phyloP scores from a whole-genome alignment of 1,140 invertebrate species.

The Pseudomyrmex gracilis region DNA sequence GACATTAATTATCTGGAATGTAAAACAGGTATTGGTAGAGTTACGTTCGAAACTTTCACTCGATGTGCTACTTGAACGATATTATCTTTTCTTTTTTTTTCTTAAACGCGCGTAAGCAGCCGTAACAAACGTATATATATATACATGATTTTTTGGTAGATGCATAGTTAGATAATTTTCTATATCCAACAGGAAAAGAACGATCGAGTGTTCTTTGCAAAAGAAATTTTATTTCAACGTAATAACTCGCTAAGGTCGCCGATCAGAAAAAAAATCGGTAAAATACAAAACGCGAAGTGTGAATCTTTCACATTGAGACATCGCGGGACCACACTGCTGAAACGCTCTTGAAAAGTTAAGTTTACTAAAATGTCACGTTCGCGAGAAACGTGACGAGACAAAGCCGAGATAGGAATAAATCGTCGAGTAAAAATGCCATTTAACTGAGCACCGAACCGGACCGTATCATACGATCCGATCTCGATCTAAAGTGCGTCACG shows the following conservation, averaged over 20 bases:
- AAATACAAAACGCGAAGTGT: no score
- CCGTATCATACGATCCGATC: slow-evolving; percentile 67
- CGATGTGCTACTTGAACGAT: slow-evolving; percentile 76
- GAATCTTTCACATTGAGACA: no score
- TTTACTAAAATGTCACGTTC: neutral
- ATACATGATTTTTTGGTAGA: neutral
- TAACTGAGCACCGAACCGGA: slow-evolving; percentile 45
- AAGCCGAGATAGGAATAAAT: slow-evolving; percentile 7
- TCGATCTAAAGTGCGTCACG: slow-evolving; percentile 65
- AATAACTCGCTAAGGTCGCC: neutral
- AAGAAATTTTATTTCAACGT: neutral
- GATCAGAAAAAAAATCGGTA: no score
- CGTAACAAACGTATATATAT: slow-evolving; percentile 32
- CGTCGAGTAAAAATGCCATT: slow-evolving; percentile 35
- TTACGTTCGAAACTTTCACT: slow-evolving; percentile 78
- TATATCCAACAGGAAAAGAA: neutral
- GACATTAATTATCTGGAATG: slow-evolving; percentile 73
- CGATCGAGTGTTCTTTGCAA: neutral
- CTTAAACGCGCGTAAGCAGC: slow-evolving; percentile 56
- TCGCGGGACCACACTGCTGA: no score
- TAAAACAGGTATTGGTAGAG: slow-evolving; percentile 73
- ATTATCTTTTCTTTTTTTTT: slow-evolving; percentile 64
- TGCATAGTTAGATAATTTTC: slow-evolving; percentile 10
- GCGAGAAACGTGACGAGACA: neutral
- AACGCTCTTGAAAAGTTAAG: no score